Evolutionary conservation across 2,888 invertebrate species (phyloP).

Genomic region (Syrphus vitripennis): DNA sequence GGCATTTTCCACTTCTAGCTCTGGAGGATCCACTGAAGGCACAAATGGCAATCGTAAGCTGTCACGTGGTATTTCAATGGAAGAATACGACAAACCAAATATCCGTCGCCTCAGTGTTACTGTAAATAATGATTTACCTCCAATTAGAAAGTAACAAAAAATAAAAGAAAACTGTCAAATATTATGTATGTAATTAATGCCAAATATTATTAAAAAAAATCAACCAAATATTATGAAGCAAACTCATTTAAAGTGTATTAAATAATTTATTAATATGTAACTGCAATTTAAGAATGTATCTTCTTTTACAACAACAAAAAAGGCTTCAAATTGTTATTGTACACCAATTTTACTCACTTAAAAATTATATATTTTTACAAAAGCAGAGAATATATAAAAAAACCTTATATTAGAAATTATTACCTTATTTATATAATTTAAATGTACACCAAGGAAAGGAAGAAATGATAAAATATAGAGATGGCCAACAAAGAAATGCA

Average conservation of each 20-base stretch:
- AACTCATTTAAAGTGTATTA: background rate
- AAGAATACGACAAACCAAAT: conserved; percentile 91
- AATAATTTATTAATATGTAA: conserved; percentile 38
- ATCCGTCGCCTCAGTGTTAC: conserved; percentile 88
- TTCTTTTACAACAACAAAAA: background rate
- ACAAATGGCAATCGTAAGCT: conserved; percentile 81
- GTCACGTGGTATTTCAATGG: conserved; percentile 88
- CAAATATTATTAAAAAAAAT: background rate
- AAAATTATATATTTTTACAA: background rate
- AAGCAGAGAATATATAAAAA: background rate
- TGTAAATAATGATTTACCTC: conserved; percentile 81
- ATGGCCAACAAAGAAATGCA: background rate
- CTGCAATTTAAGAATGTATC: conserved; percentile 46
- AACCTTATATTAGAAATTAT: background rate
- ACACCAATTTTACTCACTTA: background rate
- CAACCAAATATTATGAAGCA: conserved; percentile 45
- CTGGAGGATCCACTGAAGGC: conserved; percentile 82
- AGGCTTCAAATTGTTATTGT: background rate
- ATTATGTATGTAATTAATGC: background rate
- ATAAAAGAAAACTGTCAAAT: conserved; percentile 60
- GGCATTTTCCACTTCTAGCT: conserved; percentile 83
- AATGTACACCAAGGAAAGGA: background rate
- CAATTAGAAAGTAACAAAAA: conserved; percentile 82
- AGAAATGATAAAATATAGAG: background rate
- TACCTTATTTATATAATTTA: background rate